These are phyloP conservation scores for Atta texana DNA, from an alignment of 1,140 invertebrate species.

Conservation along the genomic window DNA sequence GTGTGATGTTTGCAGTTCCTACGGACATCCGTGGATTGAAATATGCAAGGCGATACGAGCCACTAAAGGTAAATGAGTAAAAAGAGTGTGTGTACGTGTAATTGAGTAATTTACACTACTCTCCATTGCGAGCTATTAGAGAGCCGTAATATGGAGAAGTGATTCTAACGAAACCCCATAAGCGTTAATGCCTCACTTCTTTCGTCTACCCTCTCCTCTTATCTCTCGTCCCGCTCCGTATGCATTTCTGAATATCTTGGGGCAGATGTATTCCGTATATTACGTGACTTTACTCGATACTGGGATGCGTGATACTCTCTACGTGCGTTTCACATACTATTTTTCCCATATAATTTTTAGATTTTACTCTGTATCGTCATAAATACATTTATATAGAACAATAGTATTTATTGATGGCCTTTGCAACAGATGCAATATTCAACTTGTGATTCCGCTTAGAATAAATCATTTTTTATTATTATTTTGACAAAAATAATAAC, in stretches of 20 bases:
- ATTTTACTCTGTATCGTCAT: slow-evolving; percentile 70
- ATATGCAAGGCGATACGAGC: slow-evolving; percentile 85
- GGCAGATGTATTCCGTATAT: slow-evolving; percentile 28
- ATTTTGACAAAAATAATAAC: slow-evolving; percentile 55
- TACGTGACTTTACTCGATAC: slow-evolving; percentile 25
- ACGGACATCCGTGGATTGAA: slow-evolving; percentile 87
- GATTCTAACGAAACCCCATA: slow-evolving; percentile 40
- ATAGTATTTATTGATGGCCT: slow-evolving; percentile 75
- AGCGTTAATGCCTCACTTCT: slow-evolving; percentile 30
- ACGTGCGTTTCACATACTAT: slow-evolving; percentile 56
- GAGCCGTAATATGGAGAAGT: slow-evolving; percentile 49
- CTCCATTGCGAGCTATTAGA: slow-evolving; percentile 48
- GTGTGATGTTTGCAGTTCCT: slow-evolving; percentile 86
- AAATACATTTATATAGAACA: slow-evolving; percentile 75
- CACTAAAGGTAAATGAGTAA: slow-evolving; percentile 80
- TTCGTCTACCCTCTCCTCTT: slow-evolving; percentile 19
- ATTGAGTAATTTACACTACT: slow-evolving; percentile 55
- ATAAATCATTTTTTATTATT: slow-evolving; percentile 68
- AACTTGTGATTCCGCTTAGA: slow-evolving; percentile 68
- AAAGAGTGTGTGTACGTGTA: slow-evolving; percentile 55
- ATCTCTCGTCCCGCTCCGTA: not conserved
- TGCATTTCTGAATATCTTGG: not conserved
- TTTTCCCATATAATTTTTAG: slow-evolving; percentile 68
- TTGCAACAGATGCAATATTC: slow-evolving; percentile 62
- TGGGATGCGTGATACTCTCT: slow-evolving; percentile 54